Percentiles rank a stretch among this genome's conserved stretches.
These are phyloP conservation scores for Scaptomyza caliginosa DNA, from an alignment of 2,888 invertebrate species.

Conservation along the genomic window DNA sequence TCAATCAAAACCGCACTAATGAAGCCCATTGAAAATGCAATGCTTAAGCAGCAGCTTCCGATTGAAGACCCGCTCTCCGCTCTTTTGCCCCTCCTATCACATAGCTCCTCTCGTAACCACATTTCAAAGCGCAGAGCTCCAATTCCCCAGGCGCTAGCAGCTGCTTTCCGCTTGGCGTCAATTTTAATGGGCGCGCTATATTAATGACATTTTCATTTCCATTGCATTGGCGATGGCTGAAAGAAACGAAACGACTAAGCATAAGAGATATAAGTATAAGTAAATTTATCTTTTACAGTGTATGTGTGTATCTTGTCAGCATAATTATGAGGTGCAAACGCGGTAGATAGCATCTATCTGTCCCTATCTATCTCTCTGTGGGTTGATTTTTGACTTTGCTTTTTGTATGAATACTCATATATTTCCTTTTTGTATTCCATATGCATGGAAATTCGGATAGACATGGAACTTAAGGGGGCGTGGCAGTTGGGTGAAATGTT, in stretches of 20 bases:
- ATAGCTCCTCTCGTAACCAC: slow-evolving; percentile 32
- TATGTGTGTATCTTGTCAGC: slow-evolving; percentile 68
- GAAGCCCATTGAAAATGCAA: slow-evolving; percentile 75
- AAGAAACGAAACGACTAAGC: slow-evolving; percentile 17
- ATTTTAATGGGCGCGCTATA: slow-evolving; percentile 75
- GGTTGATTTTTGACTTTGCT: slow-evolving; percentile 30
- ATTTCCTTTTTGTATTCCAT: slow-evolving; percentile 23
- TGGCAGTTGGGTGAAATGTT: slow-evolving; percentile 52
- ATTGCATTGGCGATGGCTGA: slow-evolving; percentile 58
- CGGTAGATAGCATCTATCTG: background rate
- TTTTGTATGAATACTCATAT: slow-evolving; percentile 12
- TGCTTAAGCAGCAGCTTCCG: slow-evolving; percentile 66
- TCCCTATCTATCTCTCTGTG: background rate
- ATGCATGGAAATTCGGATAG: slow-evolving; percentile 36
- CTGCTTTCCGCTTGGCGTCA: slow-evolving; percentile 68
- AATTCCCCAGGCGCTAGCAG: slow-evolving; percentile 59
- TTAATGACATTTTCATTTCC: slow-evolving; percentile 80
- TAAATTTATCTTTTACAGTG: slow-evolving; percentile 32
- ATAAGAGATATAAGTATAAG: slow-evolving; percentile 27
- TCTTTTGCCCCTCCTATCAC: background rate
- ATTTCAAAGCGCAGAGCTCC: slow-evolving; percentile 51
- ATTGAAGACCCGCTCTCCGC: slow-evolving; percentile 23
- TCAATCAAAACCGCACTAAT: slow-evolving; percentile 76
- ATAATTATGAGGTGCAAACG: slow-evolving; percentile 62
- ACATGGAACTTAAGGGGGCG: slow-evolving; percentile 38